Evolutionary conservation across 2,113 vertebrate genomes (phyloP).

Genomic region (Gnathonemus echidnorhynchus): DNA sequence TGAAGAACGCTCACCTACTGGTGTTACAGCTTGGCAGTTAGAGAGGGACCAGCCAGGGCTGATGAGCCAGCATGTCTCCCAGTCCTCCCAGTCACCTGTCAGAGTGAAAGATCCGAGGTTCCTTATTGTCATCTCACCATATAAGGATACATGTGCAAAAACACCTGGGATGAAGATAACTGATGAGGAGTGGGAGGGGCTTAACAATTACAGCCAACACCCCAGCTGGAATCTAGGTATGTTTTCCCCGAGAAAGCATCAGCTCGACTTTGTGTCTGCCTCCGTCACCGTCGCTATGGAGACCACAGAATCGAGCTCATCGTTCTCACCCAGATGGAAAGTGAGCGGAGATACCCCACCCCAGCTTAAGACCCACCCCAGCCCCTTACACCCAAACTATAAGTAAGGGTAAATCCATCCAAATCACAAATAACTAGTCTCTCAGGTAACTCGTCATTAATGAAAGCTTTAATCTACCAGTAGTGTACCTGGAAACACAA

Average conservation of each 20-base stretch:
- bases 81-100: neutral
- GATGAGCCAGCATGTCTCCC: neutral
- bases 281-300: slow-evolving; percentile 23
- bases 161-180: neutral
- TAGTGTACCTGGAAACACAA: neutral
- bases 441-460: slow-evolving; percentile 22
- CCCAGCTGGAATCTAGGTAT: neutral
- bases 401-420: neutral
- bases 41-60: neutral
- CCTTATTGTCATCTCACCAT: neutral
- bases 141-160: neutral
- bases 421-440: slow-evolving; percentile 33
- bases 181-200: neutral
- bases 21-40: neutral
- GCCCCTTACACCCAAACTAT: neutral
- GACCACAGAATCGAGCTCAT: slow-evolving; percentile 17
- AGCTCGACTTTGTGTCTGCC: slow-evolving; percentile 18
- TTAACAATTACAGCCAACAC: neutral
- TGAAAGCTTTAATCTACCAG: neutral
- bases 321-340: slow-evolving; percentile 27
- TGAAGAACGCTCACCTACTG: neutral
- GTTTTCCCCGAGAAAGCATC: neutral
- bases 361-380: neutral
- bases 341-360: neutral
- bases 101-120: neutral